These are phyloP conservation scores for Solenopsis invicta DNA, from an alignment of 1,140 invertebrate species.

Conservation along the genomic window DNA sequence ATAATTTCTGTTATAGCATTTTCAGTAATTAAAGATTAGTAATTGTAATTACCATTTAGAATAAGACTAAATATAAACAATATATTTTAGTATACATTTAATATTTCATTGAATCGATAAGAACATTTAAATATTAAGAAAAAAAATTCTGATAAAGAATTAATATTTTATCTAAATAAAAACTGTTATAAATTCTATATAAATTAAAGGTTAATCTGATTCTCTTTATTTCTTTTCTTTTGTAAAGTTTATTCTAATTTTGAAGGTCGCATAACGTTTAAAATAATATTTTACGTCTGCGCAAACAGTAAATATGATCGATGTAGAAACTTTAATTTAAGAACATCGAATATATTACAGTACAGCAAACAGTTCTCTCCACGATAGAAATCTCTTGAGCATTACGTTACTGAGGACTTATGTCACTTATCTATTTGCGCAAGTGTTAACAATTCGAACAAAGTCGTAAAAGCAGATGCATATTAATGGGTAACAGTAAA, in stretches of 20 bases:
- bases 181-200: background rate
- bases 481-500: background rate
- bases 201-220: background rate
- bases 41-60: background rate
- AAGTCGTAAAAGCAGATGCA: background rate
- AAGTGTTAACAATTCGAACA: constrained; percentile 42
- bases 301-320: background rate
- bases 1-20: constrained; percentile 19
- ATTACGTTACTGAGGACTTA: constrained; percentile 14
- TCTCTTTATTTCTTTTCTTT: background rate
- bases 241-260: background rate
- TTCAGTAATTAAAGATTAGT: background rate
- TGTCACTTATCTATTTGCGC: background rate
- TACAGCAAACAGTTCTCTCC: background rate
- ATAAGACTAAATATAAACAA: background rate
- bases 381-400: background rate
- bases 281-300: background rate
- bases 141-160: background rate
- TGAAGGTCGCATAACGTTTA: background rate
- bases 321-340: background rate
- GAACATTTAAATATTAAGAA: background rate
- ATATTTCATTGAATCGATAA: background rate
- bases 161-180: background rate
- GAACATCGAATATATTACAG: background rate
- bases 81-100: background rate